Base-by-base conservation (phyloP, 2,797 vertebrate species). In the Heterohyrax brucei region DNA sequence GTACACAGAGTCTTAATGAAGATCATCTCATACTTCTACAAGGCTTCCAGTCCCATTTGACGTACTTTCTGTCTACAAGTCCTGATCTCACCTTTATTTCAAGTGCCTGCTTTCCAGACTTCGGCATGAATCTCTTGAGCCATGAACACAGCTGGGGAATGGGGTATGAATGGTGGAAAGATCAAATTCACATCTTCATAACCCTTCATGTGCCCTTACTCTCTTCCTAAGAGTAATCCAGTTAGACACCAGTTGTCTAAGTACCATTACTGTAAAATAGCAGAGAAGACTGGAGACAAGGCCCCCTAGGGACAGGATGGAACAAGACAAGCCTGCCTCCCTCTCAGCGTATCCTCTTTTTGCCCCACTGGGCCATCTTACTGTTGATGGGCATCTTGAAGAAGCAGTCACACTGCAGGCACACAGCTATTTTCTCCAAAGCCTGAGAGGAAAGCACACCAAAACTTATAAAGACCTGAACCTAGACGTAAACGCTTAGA, bases 331-430 rank as follows among this genome's bases (percentile, higher is more conserved):
- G 28, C 33, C 7, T 0, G 44, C 28, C 61, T 70, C 30, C 5
- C 2, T 78, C 50, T 97, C 98, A 95, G 98, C 96, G 98, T 3
- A 85, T 0, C 86, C 82, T 99, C 96, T 99, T 99, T 98, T 99
- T 98, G 81, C 99, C 98, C 99, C 99, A 99, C 94, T 99, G 99
- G 93, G 99, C 99, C 99, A 99, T 99, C 98, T 98, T 99, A 98
- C 99, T 99, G 98, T 99, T 99, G 97, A 99, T 97, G 0, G 99
- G 99, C 93, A 98, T 98, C 98, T 99, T 99, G 10, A 99, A 98
- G 98, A 99, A 99, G 66, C 95, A 98, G 95, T 98, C 98, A 0
- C 99, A 99, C 95, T 99, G 99, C 99, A 99, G 98, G 98, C 99
- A 99, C 76, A 98, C 98, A 21, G 98, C 98, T 50, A 99, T 99